phyloP scores from a whole-genome alignment of 2,113 vertebrate species.

The Nymphicus hollandicus region DNA sequence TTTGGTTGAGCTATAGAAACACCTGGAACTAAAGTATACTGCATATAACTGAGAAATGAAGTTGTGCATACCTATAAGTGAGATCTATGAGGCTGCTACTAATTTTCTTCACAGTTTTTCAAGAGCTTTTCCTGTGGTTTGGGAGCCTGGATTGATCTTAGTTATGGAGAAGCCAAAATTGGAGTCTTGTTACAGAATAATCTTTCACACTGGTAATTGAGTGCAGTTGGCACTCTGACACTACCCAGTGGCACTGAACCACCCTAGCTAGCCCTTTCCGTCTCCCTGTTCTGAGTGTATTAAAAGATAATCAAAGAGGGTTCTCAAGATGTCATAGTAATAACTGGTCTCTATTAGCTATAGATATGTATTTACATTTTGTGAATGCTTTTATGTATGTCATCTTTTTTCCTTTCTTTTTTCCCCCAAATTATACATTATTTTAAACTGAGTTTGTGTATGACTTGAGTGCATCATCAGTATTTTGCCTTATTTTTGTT shows the following conservation, averaged over 20 bases:
- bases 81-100: neutral
- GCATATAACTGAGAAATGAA: fast-evolving
- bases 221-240: too few species aligned
- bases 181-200: neutral
- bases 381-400: neutral
- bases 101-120: neutral
- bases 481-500: neutral
- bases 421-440: fast-evolving
- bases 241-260: neutral
- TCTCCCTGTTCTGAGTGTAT: neutral
- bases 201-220: neutral
- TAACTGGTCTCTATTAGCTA: neutral
- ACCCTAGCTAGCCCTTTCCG: neutral
- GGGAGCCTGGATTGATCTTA: neutral
- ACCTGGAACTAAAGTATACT: neutral
- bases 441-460: neutral
- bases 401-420: neutral
- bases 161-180: neutral
- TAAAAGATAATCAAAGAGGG: neutral
- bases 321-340: neutral
- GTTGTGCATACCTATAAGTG: fast-evolving
- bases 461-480: neutral
- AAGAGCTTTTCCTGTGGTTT: neutral
- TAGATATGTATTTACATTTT: neutral
- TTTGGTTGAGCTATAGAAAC: neutral